phyloP scores from a whole-genome alignment of 1,140 invertebrate species.

The Pseudomyrmex dendroicus region DNA sequence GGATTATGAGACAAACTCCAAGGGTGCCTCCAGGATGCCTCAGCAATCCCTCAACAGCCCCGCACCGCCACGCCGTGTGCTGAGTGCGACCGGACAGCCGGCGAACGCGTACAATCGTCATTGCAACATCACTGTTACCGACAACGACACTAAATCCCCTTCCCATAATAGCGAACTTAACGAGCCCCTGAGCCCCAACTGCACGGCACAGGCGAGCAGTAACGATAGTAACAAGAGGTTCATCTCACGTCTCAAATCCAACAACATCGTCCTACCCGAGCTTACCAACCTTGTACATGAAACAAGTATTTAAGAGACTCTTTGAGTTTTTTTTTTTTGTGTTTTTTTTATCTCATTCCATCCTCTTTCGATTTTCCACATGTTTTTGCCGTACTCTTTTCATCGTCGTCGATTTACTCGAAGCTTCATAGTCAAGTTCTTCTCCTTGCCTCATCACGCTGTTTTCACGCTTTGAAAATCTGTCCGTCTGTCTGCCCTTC shows the following conservation, averaged over 20 bases:
- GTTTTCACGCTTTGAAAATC: not conserved
- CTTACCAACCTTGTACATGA: conserved; percentile 90
- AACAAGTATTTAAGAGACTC: conserved; percentile 87
- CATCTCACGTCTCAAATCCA: conserved; percentile 83
- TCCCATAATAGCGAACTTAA: conserved; percentile 72
- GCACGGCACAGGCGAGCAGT: conserved; percentile 75
- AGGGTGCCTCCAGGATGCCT: conserved; percentile 74
- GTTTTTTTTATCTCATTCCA: conserved; percentile 36
- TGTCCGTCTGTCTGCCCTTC: not conserved
- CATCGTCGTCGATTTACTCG: conserved; percentile 4
- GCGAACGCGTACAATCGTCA: conserved; percentile 79
- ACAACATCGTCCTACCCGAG: conserved; percentile 85
- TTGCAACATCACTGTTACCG: conserved; percentile 71
- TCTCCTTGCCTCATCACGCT: no score
- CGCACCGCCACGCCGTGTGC: conserved; percentile 80
- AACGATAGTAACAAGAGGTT: conserved; percentile 79
- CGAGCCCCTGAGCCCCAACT: conserved; percentile 77
- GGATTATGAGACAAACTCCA: conserved; percentile 77
- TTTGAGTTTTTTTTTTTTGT: not conserved
- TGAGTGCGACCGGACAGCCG: conserved; percentile 80
- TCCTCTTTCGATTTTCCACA: not conserved
- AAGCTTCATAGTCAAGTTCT: conserved; percentile 13
- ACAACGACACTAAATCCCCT: conserved; percentile 77
- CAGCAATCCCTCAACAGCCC: conserved; percentile 80
- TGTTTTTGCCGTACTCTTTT: not conserved